Evolutionary conservation across 1,140 invertebrate species (phyloP).

Genomic region (Popillia japonica): DNA sequence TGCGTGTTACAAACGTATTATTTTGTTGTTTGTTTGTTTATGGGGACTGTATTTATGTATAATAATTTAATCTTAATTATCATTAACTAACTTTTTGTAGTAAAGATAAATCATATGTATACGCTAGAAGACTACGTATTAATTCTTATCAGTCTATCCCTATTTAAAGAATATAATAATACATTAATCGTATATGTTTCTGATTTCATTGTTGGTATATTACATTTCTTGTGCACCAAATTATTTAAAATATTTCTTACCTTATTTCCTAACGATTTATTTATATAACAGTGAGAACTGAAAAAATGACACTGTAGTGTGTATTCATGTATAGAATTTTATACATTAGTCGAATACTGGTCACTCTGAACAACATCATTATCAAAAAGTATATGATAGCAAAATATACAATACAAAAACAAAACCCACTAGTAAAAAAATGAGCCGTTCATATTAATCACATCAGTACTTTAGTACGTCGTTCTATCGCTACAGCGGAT

Average conservation of each 20-base stretch:
- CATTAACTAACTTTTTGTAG: too few relatives aligned
- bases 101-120: too few relatives aligned
- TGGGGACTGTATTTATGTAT: too few relatives aligned
- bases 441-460: not conserved
- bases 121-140: too few relatives aligned
- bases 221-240: not conserved
- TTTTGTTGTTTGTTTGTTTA: too few relatives aligned
- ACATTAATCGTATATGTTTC: too few relatives aligned
- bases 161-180: too few relatives aligned
- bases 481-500: conserved; percentile 25
- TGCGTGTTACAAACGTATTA: too few relatives aligned
- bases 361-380: not conserved
- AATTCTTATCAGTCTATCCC: too few relatives aligned
- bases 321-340: not conserved
- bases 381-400: not conserved
- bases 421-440: not conserved
- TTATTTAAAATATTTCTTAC: not conserved
- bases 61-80: too few relatives aligned
- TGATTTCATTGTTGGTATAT: too few relatives aligned
- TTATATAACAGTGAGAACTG: not conserved
- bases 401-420: not conserved
- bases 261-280: not conserved
- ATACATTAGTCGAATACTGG: not conserved
- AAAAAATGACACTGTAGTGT: not conserved
- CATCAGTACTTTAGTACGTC: conserved; percentile 8